These are phyloP conservation scores for Urocyon cinereoargenteus DNA, from an alignment of 2,797 vertebrate species.

Conservation along the genomic window DNA sequence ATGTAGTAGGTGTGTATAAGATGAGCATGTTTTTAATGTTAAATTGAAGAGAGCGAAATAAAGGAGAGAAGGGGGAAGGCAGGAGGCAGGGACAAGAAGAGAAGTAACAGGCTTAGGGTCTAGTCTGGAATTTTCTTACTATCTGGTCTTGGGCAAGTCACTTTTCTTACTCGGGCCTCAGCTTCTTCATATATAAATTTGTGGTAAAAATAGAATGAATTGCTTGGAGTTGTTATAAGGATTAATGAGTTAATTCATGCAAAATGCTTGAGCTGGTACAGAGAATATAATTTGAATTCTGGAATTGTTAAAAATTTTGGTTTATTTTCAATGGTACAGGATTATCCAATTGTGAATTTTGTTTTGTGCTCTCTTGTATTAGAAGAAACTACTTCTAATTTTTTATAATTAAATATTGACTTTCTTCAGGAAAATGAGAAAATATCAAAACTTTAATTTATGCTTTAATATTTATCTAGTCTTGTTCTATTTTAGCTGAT, in stretches of 20 bases:
- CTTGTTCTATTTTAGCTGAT: neutral
- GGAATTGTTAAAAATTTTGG: neutral
- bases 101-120: neutral
- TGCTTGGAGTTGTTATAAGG: neutral
- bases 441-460: neutral
- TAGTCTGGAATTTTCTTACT: neutral
- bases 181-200: neutral
- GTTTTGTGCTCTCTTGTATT: neutral
- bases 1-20: neutral
- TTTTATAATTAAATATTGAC: neutral
- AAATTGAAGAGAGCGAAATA: neutral
- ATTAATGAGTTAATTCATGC: neutral
- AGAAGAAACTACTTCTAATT: neutral
- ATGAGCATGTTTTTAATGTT: neutral
- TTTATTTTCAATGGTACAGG: neutral
- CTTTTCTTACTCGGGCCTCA: neutral
- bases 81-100: neutral
- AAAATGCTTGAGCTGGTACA: neutral
- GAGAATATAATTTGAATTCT: neutral
- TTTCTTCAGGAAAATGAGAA: neutral
- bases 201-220: neutral
- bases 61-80: neutral
- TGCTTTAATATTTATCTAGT: neutral
- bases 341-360: neutral
- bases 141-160: neutral